A percentile compares a stretch with the other conserved stretches of the same genome.
These are phyloP conservation scores for Drosophila hamatofila DNA, from an alignment of 2,888 invertebrate genomes.

Conservation along the genomic window DNA sequence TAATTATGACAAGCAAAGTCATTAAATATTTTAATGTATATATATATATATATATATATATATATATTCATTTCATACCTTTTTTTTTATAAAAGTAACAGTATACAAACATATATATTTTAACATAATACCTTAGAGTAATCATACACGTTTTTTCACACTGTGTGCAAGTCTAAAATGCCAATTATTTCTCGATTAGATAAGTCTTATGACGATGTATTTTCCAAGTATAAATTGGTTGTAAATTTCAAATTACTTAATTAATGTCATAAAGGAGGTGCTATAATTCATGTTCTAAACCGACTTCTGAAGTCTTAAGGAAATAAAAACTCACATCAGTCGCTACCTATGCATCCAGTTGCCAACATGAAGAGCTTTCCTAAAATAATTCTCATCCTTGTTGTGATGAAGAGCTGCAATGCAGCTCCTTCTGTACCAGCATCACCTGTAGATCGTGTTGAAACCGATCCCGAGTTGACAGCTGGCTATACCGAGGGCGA, in stretches of 20 bases:
- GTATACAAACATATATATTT: too few relatives aligned
- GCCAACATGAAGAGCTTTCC: constrained; percentile 43
- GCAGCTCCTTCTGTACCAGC: constrained; percentile 38
- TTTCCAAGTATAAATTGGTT: constrained; percentile 22
- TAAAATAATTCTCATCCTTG: constrained; percentile 3
- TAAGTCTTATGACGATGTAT: constrained; percentile 17
- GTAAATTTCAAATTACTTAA: constrained; percentile 19
- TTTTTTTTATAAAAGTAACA: too few relatives aligned
- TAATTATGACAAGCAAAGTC: too few relatives aligned
- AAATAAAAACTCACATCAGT: constrained; percentile 23
- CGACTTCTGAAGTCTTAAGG: background rate
- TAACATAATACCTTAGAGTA: too few relatives aligned
- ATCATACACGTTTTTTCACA: too few relatives aligned
- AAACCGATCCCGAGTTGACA: constrained; percentile 90
- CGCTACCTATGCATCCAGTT: background rate
- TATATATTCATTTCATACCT: too few relatives aligned
- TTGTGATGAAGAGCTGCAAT: background rate
- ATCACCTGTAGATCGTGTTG: constrained; percentile 36
- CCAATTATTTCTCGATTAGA: constrained; percentile 39
- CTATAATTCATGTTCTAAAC: constrained; percentile 2
- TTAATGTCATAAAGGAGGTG: constrained; percentile 24
- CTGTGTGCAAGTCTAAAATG: background rate
- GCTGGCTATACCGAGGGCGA: constrained; percentile 91
- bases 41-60: too few relatives aligned
- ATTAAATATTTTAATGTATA: too few relatives aligned